Evolutionary conservation across 1,140 invertebrate genomes (phyloP).

Genomic region (Thrips palmi): DNA sequence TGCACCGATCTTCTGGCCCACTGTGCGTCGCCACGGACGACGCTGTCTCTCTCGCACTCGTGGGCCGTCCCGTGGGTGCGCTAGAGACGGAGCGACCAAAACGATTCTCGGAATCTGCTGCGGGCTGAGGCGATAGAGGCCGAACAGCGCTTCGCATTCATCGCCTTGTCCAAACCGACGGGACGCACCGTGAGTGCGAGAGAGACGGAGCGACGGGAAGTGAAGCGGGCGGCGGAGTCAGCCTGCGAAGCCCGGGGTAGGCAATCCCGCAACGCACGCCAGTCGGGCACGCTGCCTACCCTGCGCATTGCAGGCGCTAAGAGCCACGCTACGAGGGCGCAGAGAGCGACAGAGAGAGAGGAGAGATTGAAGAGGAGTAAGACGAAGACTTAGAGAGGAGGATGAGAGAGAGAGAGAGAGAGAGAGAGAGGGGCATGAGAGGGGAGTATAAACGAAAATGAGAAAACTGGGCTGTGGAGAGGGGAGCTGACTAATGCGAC

Average conservation of each 20-base stretch:
- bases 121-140: no score
- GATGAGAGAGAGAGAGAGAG: neutral
- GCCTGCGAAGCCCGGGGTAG: slow-evolving; percentile 1
- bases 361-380: neutral
- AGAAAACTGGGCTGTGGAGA: neutral
- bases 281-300: neutral
- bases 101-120: no score
- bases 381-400: neutral
- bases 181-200: no score
- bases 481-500: neutral
- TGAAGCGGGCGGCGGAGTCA: neutral
- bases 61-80: no score
- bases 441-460: neutral
- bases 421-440: neutral
- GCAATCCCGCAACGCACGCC: neutral
- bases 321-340: no score
- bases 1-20: no score
- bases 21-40: no score
- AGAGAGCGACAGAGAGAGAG: slow-evolving; percentile 1
- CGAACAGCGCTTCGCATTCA: no score
- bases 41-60: no score
- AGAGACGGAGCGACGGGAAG: neutral
- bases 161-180: no score
- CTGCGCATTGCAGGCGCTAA: neutral
- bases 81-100: no score